Evolutionary conservation across 2,797 vertebrate species (phyloP), one percentile per base, ranked within the genome.

Genomic region (Salarias fasciatus): DNA sequence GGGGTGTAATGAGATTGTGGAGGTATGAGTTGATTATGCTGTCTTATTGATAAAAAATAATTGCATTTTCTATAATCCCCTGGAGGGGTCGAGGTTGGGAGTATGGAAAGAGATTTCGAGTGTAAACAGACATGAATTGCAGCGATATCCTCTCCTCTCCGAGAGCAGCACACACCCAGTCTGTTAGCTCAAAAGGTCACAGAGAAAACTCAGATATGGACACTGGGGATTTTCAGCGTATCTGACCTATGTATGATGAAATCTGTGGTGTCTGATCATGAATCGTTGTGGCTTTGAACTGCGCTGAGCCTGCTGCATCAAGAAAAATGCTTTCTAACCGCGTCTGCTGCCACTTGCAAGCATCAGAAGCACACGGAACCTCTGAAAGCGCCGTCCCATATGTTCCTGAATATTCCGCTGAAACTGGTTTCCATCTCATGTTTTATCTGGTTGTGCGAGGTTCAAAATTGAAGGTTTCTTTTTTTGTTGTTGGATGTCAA

Each of bases 1-100:
- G 30, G 50, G 48, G 29, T 57, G 6, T 88, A 79, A 86, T 87
- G 80, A 82, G 76, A 85, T 87, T 83, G 68, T 45, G 38, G 6
- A 53, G 68, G 68, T 82, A 80, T 83, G 79, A 87, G 72, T 90
- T 85, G 81, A 86, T 87, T 89, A 88, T 53, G 53, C 77, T 63
- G 83, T 82, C 60, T 67, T 82, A 86, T 80, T 85, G 78, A 83
- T 84, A 74, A 67, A 83, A 76, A 77, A 79, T 76, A 87, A 89
- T 88, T 85, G 70, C 54, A 54, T 90, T 82, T 80, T 83, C 66
- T 28, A 62, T 86, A 80, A 85, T 86, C 63, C 77, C 69, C 62
- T 10, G 37, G 53, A 75, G 74, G 54, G 29, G 24, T 64, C 40
- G 24, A 73, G 63, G 71, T 69, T 71, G 30, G 38, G 57, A 68